Conservation (phyloP, 2,113 vertebrate genomes). For the Xenotilapia longispinis region DNA sequence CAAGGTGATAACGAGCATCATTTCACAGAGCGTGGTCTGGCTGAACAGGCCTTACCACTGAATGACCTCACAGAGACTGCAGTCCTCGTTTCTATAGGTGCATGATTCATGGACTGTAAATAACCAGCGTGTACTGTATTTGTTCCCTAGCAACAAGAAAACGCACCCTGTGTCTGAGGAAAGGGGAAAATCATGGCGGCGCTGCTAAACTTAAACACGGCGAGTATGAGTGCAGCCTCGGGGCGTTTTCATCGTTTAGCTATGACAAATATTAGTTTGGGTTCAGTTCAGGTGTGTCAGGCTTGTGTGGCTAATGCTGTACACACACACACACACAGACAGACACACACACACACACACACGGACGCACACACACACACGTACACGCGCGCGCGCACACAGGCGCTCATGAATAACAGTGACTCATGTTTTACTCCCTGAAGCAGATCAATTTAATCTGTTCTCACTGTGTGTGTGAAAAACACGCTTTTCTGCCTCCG, state of each 20-base stretch:
- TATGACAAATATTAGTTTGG: not conserved
- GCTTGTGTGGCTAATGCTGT: not conserved
- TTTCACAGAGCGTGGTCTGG: not conserved
- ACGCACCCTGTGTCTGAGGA: not conserved
- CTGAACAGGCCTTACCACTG: not conserved
- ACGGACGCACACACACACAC: rapidly evolving
- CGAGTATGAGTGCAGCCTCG: not conserved
- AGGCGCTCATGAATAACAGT: not conserved
- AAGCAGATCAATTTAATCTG: conserved; percentile 5
- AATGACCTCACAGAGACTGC: not conserved
- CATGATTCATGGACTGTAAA: not conserved
- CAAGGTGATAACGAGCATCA: not conserved
- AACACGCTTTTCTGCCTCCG: not conserved
- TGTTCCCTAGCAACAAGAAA: not conserved
- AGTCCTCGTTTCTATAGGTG: not conserved
- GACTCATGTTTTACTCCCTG: conserved; percentile 5
- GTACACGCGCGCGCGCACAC: too few relatives aligned
- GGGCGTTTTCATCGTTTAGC: not conserved
- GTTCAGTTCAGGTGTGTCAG: not conserved
- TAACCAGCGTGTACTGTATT: not conserved
- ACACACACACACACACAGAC: rapidly evolving
- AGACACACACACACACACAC: rapidly evolving
- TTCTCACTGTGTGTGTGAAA: not conserved
- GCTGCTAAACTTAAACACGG: not conserved
- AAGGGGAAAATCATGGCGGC: not conserved